These are phyloP conservation scores for Pao palembangensis DNA, from an alignment of 2,113 vertebrate genomes.

Conservation along the genomic window DNA sequence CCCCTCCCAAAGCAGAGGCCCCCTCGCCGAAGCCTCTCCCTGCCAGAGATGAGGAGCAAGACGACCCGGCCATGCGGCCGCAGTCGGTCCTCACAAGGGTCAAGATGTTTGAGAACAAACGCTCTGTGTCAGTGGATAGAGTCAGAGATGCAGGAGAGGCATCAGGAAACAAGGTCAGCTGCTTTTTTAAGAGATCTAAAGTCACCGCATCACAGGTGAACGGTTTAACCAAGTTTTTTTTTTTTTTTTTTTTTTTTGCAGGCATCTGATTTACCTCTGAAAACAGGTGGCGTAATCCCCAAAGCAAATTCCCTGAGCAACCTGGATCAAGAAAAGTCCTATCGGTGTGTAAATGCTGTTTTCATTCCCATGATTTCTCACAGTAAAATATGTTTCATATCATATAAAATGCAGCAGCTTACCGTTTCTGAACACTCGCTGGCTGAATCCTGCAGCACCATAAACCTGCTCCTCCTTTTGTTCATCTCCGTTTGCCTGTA, in stretches of 20 bases:
- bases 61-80: slow-evolving; percentile 89
- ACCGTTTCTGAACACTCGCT: not conserved
- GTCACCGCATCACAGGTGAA: not conserved
- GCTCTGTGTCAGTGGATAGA: slow-evolving; percentile 85
- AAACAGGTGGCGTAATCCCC: slow-evolving; percentile 79
- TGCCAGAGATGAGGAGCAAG: slow-evolving; percentile 73
- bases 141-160: slow-evolving; percentile 81
- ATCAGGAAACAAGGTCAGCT: slow-evolving; percentile 74
- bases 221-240: not conserved
- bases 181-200: not conserved
- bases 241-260: slow-evolving; percentile 45
- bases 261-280: slow-evolving; percentile 86
- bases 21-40: slow-evolving; percentile 77
- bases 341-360: slow-evolving; percentile 76
- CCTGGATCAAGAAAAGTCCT: slow-evolving; percentile 90
- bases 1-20: slow-evolving; percentile 78
- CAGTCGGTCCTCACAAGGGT: slow-evolving; percentile 95
- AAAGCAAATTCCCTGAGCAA: slow-evolving; percentile 87
- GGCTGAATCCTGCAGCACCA: not conserved
- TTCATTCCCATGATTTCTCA: not conserved
- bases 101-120: slow-evolving; percentile 98
- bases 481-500: slow-evolving; percentile 5
- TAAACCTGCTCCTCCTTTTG: not conserved
- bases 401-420: not conserved
- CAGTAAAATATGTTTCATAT: too few species aligned